Base-by-base conservation (phyloP, 2,888 invertebrate species). In the Heliconius ethilla region DNA sequence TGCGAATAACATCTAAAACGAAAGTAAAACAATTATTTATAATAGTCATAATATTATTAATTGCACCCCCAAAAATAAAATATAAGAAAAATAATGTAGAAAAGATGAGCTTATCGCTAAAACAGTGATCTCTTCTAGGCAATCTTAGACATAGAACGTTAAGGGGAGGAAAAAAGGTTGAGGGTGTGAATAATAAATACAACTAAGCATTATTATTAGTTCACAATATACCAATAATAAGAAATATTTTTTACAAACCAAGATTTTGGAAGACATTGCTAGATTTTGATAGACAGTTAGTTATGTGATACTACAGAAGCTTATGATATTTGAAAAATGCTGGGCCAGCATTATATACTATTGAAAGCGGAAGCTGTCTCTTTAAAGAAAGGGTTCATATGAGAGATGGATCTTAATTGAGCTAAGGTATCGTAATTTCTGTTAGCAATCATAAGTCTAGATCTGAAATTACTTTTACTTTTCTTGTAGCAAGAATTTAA, bases 371-470 rank as follows among this genome's bases (percentile, higher is more conserved):
- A 93, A 94, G 89, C 80, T 79, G 78, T 83, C 79, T 79, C 79
- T 76, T 83, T 80, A 82, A 83, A 89, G 92, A 93, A 92, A 92
- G 92, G 92, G 90, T 81, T 81, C 83, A 83, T 82, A 85, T 84
- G 82, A 81, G 82, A 81, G 79, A 82, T 80, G 79, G 80, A 74
- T 79, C 78, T 79, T 84, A 84, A 83, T 86, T 84, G 83, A 73
- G 70, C 76, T 62, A 78, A 62, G 75, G 74, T 70, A 75, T 74
- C 66, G 66, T 72, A 45, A 33, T 33, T n/a, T 66, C 63, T 62
- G 33, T 65, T 65, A 73, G 51, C 72, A 73, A 73, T 77, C 72
- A 73, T 37, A 74, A 74, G 18, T 63, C 65, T 74, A 29, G 74
- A 74, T 74, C 63, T 62, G 11, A 27, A 40, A 10, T 22, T 51